Conservation (phyloP, 2,113 vertebrate species). For the Podarcis cretensis region DNA sequence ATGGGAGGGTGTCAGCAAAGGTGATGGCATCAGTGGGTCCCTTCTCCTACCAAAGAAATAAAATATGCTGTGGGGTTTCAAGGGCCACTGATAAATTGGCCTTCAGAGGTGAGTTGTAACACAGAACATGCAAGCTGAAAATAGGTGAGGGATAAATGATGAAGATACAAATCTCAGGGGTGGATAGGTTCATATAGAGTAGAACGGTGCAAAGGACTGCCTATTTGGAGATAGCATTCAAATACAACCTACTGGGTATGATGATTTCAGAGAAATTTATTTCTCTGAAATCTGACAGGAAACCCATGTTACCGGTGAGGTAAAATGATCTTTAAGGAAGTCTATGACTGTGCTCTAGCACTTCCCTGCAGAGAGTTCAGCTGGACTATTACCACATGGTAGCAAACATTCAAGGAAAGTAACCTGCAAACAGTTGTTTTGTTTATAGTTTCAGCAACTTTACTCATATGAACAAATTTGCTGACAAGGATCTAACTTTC, state of each 20-base stretch:
- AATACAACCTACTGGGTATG: not conserved
- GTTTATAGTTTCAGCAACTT: not conserved
- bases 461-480: no score
- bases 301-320: not conserved
- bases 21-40: not conserved
- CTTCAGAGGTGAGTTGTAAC: conserved; percentile 5
- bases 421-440: not conserved
- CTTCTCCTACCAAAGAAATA: not conserved
- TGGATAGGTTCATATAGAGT: not conserved
- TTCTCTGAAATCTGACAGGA: not conserved
- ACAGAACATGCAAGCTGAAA: not conserved
- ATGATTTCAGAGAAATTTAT: not conserved
- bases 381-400: not conserved
- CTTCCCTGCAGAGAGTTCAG: not conserved
- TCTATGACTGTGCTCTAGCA: not conserved
- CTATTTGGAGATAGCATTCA: not conserved
- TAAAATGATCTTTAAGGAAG: not conserved
- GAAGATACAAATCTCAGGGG: not conserved
- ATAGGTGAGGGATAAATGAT: not conserved
- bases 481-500: not conserved
- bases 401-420: not conserved
- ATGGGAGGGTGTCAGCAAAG: not conserved
- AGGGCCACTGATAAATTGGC: not conserved
- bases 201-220: not conserved
- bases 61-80: not conserved